Conservation (phyloP, 2,113 vertebrate species). For the Monopterus albus region DNA sequence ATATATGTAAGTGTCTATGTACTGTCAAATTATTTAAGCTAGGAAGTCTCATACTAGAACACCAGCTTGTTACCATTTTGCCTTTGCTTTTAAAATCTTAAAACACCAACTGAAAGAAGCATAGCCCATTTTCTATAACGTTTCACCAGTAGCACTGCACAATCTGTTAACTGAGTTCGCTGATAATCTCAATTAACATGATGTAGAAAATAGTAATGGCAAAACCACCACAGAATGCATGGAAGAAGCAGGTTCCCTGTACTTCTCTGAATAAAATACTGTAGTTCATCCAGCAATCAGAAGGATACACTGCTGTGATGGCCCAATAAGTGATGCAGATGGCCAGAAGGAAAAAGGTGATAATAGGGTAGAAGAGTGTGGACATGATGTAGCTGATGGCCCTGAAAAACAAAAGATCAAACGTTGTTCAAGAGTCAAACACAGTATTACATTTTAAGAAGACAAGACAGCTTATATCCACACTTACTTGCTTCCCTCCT, state of each 20-base stretch:
- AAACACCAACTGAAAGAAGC: too few species aligned
- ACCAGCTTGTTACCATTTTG: neutral
- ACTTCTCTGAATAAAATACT: neutral
- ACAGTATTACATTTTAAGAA: neutral
- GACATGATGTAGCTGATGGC: constrained; percentile 92
- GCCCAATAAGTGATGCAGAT: constrained; percentile 94
- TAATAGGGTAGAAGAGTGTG: constrained; percentile 90
- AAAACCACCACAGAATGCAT: neutral
- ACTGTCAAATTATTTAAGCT: too few species aligned
- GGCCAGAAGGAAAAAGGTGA: constrained; percentile 92
- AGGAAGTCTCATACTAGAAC: too few species aligned
- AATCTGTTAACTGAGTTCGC: neutral
- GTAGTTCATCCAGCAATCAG: neutral
- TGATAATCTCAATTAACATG: neutral
- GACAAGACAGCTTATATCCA: constrained; percentile 33
- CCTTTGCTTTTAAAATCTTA: constrained; percentile 1
- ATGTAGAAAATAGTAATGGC: too few species aligned
- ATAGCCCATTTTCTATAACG: too few species aligned
- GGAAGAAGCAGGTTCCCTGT: neutral
- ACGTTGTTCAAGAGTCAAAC: neutral
- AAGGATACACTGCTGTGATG: constrained; percentile 96
- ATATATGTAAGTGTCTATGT: too few species aligned
- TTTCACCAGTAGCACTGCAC: neutral
- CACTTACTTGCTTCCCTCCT: constrained; percentile 95
- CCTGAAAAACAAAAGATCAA: constrained; percentile 79